phyloP scores from a whole-genome alignment of 2,888 invertebrate species.

The Acleris cristana region DNA sequence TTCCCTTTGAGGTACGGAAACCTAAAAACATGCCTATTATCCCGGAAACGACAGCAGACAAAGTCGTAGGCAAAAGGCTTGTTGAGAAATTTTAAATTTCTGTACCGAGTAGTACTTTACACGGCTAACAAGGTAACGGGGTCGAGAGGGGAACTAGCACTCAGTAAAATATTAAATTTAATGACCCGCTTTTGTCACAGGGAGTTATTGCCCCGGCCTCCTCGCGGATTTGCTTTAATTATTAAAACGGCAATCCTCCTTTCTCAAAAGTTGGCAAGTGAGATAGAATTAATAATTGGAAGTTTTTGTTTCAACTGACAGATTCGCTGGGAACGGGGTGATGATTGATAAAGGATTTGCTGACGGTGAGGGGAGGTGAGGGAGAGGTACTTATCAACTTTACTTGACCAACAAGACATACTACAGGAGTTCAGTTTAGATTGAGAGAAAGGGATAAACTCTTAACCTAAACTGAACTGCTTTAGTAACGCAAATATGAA shows the following conservation, averaged over 20 bases:
- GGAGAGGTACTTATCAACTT: neutral
- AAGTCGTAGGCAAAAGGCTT: neutral
- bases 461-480: no score
- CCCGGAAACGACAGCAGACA: neutral
- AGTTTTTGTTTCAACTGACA: constrained; percentile 30
- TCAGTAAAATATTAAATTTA: constrained; percentile 70
- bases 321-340: neutral
- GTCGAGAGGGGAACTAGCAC: constrained; percentile 57
- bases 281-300: constrained; percentile 40
- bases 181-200: constrained; percentile 64
- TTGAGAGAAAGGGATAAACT: no score
- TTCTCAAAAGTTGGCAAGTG: constrained; percentile 35
- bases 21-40: no score
- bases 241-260: constrained; percentile 58
- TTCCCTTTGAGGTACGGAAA: no score
- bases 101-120: neutral
- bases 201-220: constrained; percentile 47
- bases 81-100: constrained; percentile 6
- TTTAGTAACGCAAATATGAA: no score
- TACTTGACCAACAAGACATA: neutral
- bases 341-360: no score
- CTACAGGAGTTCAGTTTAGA: no score
- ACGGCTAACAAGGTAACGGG: constrained; percentile 44
- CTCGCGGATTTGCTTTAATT: constrained; percentile 54
- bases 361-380: no score